Evolutionary conservation across 1,140 invertebrate genomes (phyloP), one percentile per base, ranked within the genome.

Genomic region (Sminthurinus signatus): DNA sequence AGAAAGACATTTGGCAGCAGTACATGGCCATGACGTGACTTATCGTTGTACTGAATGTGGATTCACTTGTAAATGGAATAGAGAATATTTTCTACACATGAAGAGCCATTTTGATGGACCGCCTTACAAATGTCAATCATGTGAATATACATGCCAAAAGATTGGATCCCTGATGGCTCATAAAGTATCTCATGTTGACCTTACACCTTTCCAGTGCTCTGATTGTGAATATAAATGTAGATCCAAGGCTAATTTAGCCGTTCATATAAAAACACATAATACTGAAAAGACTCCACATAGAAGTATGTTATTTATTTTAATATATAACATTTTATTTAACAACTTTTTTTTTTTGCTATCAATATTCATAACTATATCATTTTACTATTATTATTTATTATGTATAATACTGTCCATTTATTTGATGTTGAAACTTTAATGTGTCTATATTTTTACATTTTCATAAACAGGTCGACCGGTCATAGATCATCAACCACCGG

Each of bases 21-120:
- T 78, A 51, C 82, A 85, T 74, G 77, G 78, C 3, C 79, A 81
- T 69, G 81, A 82, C 74, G 78, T 82, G 17, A 80, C 81, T n/a
- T 84, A 83, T 67, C 79, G 80, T 56, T 86, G 85, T 75, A 78
- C 80, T 31, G 72, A 85, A 29, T 87, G 85, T 76, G 76, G 79
- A 21, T 86, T 84, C 75, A 81, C 81, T 36, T 83, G 82, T 65
- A 81, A 81, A 68, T 85, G 82, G 78, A 85, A 83, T 71, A 77
- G 81, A 29, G 78, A 81, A 64, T 87, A 84, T 74, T 83, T 83
- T 70, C 75, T 77, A 42, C 85, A 87, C 73, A 83, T 86, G 80
- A 83, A 81, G 71, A 76, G 72, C 23, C 83, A 86, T 74, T 85
- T 84, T 74, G 73, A 76, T 21, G 84, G 84, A 15, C 84, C 84